phyloP scores from a whole-genome alignment of 2,797 vertebrate genomes.

The Thalassophryne amazonica region DNA sequence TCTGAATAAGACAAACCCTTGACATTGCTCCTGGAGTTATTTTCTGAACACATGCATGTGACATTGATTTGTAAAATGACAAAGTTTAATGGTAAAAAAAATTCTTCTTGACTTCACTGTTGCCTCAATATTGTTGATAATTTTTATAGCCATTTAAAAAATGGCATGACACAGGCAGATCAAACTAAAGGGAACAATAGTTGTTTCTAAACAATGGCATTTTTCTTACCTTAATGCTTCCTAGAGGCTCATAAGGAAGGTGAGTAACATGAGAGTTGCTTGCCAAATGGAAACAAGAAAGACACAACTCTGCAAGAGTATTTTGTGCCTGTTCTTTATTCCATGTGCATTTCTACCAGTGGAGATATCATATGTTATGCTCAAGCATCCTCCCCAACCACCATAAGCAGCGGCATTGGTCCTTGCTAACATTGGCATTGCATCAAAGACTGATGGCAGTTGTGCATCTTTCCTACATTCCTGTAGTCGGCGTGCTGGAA shows the following conservation, averaged over 20 bases:
- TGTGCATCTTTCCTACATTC: conserved; percentile 62
- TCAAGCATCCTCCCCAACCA: conserved; percentile 53
- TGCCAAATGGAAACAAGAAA: conserved; percentile 29
- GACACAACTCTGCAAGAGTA: background rate
- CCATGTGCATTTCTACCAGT: conserved; percentile 40
- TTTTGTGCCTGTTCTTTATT: conserved; percentile 3
- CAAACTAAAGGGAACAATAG: conserved; percentile 18
- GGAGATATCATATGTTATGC: conserved; percentile 37
- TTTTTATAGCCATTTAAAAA: background rate
- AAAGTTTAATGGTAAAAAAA: conserved; percentile 5
- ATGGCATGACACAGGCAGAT: conserved; percentile 9
- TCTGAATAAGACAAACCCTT: background rate
- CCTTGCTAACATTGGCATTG: conserved; percentile 41
- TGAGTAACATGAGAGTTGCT: conserved; percentile 75
- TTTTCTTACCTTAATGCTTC: conserved; percentile 84
- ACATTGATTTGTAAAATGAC: conserved; percentile 6
- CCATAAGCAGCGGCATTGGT: conserved; percentile 20
- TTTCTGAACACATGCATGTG: background rate
- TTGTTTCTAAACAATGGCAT: conserved; percentile 61
- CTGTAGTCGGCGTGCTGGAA: conserved; percentile 49
- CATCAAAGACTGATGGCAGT: conserved; percentile 44
- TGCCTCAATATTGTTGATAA: background rate
- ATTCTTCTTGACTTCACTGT: background rate
- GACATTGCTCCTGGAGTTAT: background rate
- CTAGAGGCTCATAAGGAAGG: conserved; percentile 96